Evolutionary conservation across 30 jellyfish, hydroid and myxozoan species (phyloP), one percentile per base, ranked within the genome.

Genomic region (Pseudorhiza aurosa): DNA sequence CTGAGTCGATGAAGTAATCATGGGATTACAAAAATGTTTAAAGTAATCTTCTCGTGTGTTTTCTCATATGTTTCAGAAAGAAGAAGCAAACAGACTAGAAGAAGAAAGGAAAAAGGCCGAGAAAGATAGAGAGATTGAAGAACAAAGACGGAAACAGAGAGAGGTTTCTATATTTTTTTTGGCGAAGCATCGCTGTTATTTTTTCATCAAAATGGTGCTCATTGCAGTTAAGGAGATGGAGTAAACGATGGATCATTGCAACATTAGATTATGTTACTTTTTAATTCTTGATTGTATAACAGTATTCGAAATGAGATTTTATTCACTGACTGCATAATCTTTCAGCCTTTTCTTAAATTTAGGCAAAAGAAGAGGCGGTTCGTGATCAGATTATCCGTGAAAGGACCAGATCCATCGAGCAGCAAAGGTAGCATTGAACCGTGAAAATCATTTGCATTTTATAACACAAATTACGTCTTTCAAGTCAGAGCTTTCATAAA

Each of bases 281-380:
- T n/a, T n/a, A n/a, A n/a, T n/a, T n/a, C n/a, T n/a, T n/a, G n/a
- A n/a, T n/a, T n/a, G n/a, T n/a, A n/a, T n/a, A n/a, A n/a, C n/a
- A n/a, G n/a, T n/a, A n/a, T n/a, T n/a, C n/a, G n/a, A n/a, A n/a
- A n/a, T n/a, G n/a, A n/a, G n/a, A n/a, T n/a, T n/a, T n/a, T n/a
- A n/a, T n/a, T n/a, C n/a, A n/a, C n/a, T n/a, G n/a, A n/a, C n/a
- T n/a, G n/a, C n/a, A n/a, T n/a, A n/a, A n/a, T n/a, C n/a, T n/a
- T n/a, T 39, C 50, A 5, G 12, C 7, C 50, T 5, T 39, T 39
- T 39, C 12, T 39, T 12, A 39, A 7, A 39, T 39, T 25, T 26
- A 88, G 97, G 85, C 85, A 18, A 43, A 76, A 37, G 97, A 81
- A 58, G 91, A 85, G 39, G 59, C 58, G 19, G 90, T 74, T 22